phyloP scores from a whole-genome alignment of 2,797 vertebrate species.

The Erpetoichthys calabaricus region DNA sequence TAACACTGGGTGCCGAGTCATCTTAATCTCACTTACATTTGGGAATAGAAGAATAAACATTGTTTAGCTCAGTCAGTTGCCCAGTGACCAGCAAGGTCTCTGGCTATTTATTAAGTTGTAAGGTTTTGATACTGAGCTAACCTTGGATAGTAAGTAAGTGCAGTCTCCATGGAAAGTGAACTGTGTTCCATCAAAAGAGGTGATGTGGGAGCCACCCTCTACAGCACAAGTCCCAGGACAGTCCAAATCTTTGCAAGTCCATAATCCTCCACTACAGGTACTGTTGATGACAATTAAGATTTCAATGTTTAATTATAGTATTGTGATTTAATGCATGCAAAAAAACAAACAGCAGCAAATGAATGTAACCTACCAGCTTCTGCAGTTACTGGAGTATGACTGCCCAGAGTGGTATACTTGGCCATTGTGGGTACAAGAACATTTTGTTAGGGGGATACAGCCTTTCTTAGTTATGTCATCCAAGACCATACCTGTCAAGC shows the following conservation, averaged over 20 bases:
- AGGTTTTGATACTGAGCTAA: conserved; percentile 20
- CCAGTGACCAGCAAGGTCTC: too few relatives aligned
- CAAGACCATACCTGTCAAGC: conserved; percentile 53
- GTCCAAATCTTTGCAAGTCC: conserved; percentile 41
- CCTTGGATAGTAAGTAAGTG: conserved; percentile 64
- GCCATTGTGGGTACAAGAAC: conserved; percentile 59
- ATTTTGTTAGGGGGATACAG: conserved; percentile 47
- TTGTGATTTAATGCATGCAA: too few relatives aligned
- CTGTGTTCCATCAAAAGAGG: conserved; percentile 59
- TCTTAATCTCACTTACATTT: too few relatives aligned
- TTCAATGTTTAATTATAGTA: conserved; percentile 9
- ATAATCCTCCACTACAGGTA: conserved; percentile 48
- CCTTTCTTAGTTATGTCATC: conserved; percentile 56
- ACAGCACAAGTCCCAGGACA: conserved; percentile 53
- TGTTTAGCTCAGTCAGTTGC: too few relatives aligned
- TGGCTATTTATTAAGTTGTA: too few relatives aligned
- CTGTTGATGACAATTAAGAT: conserved; percentile 26
- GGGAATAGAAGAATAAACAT: too few relatives aligned
- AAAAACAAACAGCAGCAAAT: too few relatives aligned
- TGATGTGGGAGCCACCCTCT: conserved; percentile 62
- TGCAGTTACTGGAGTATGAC: conserved; percentile 28
- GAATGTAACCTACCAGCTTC: too few relatives aligned
- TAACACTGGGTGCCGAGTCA: too few relatives aligned
- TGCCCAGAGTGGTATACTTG: conserved; percentile 44
- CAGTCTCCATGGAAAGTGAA: conserved; percentile 71